Conservation (phyloP, 2,113 vertebrate genomes). For the Noctilio leporinus region DNA sequence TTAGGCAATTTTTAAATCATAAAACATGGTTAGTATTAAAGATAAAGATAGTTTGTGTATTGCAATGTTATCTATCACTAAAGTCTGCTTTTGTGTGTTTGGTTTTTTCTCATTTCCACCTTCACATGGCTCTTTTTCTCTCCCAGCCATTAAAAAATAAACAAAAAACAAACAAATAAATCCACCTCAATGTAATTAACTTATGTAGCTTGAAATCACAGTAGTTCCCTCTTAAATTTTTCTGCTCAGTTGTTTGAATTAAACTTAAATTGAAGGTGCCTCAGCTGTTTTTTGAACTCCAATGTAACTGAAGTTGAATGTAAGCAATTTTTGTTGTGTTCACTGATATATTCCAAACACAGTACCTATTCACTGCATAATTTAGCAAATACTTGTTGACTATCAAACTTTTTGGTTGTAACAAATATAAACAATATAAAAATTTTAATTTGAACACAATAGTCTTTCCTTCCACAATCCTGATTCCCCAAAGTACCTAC, state of each 20-base stretch:
- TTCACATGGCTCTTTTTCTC: background rate
- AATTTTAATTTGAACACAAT: background rate
- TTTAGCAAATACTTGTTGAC: background rate
- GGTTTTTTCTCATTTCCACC: background rate
- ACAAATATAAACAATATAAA: background rate
- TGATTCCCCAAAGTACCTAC: background rate
- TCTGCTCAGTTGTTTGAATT: background rate
- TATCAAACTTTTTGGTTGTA: background rate
- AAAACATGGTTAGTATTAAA: background rate
- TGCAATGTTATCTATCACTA: background rate
- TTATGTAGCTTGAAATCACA: background rate
- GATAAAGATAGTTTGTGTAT: background rate
- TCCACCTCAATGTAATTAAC: background rate
- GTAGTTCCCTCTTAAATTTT: background rate
- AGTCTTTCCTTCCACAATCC: background rate
- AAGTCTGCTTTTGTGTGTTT: background rate
- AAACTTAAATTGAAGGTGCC: background rate
- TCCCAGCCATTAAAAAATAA: background rate
- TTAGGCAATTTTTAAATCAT: background rate
- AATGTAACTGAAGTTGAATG: background rate
- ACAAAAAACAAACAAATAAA: background rate
- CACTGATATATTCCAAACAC: background rate
- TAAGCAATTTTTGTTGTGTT: slow-evolving; percentile 12
- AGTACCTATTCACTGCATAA: background rate
- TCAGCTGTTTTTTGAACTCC: background rate